Evolutionary conservation across 1,140 invertebrate genomes (phyloP), one percentile per base, ranked within the genome.

Genomic region (Hesperophylax magnus): DNA sequence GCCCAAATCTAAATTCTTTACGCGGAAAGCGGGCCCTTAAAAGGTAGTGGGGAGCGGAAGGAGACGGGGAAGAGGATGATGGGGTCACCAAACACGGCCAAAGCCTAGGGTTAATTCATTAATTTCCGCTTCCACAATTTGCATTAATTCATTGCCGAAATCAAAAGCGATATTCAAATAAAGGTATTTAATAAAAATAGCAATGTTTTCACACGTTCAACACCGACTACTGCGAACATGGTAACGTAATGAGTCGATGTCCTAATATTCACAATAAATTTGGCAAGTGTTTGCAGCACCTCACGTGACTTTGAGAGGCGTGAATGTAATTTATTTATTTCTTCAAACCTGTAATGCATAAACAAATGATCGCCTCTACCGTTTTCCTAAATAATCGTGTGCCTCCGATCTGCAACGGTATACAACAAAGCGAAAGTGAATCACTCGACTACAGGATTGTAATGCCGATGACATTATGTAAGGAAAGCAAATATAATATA

Each of bases 381-480:
- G 24, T 61, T 61, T 69, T 17, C 65, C 65, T 47, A 31, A 34
- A 31, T 39, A 39, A 69, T 69, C 65, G 65, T 69, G 65, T 34
- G n/a, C 3, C n/a, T 69, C 65, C 31, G 65, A 69, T 69, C 65
- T 20, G 65, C 27, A 18, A 34, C 34, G 65, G 24, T 39, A n/a
- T 69, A 61, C 58, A 24, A 22, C 39, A 27, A 54, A 61, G 54
- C 74, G 74, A 76, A 76, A 76, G 74, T 76, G 58, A 76, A 76
- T 60, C 72, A 76, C 24, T 31, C 74, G 74, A 27, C 5, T 22
- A 9, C 18, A 9, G 11, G 39, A 72, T 11, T 52, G 52, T 72
- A 11, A 53, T 72, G 22, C 3, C 11, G 20, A 67, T 31, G 71
- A 76, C 60, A 65, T 77, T 77, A 65, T 67, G 58, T 77, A 77